These are phyloP conservation scores for Phymastichus coffea DNA, from an alignment of 1,140 invertebrate species.

Conservation along the genomic window DNA sequence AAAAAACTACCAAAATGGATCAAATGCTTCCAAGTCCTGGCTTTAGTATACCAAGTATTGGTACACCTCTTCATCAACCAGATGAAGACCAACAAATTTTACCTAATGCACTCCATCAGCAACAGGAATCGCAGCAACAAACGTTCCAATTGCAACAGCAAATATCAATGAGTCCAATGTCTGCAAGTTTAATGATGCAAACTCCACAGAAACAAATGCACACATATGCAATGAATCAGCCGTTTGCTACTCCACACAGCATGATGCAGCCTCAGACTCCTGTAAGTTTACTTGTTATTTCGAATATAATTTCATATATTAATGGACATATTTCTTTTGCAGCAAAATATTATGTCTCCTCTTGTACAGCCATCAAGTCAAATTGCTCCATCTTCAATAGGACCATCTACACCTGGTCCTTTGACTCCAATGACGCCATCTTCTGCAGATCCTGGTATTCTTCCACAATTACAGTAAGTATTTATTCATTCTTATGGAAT, in stretches of 20 bases:
- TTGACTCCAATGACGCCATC: constrained; percentile 91
- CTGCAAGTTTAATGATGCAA: constrained; percentile 55
- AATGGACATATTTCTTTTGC: constrained; percentile 34
- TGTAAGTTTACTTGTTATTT: constrained; percentile 51
- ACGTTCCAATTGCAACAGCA: constrained; percentile 47
- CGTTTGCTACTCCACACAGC: constrained; percentile 71
- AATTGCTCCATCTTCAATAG: constrained; percentile 60
- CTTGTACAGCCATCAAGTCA: constrained; percentile 64
- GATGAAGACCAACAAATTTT: constrained; percentile 87
- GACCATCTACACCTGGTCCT: constrained; percentile 75
- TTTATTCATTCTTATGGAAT: constrained; percentile 9
- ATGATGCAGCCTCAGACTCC: constrained; percentile 87
- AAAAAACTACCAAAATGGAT: constrained; percentile 64
- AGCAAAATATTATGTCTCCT: constrained; percentile 85
- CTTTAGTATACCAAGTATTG: constrained; percentile 86
- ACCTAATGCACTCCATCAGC: constrained; percentile 77
- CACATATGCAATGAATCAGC: constrained; percentile 63
- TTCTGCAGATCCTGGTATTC: constrained; percentile 89
- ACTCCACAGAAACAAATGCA: constrained; percentile 71
- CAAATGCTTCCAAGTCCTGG: constrained; percentile 88
- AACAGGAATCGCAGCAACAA: constrained; percentile 61
- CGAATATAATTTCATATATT: constrained; percentile 3
- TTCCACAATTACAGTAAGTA: constrained; percentile 90
- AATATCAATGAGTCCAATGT: constrained; percentile 47
- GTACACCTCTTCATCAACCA: constrained; percentile 86